phyloP scores from a whole-genome alignment of 2,113 vertebrate species.

The Lipotes vexillifer region DNA sequence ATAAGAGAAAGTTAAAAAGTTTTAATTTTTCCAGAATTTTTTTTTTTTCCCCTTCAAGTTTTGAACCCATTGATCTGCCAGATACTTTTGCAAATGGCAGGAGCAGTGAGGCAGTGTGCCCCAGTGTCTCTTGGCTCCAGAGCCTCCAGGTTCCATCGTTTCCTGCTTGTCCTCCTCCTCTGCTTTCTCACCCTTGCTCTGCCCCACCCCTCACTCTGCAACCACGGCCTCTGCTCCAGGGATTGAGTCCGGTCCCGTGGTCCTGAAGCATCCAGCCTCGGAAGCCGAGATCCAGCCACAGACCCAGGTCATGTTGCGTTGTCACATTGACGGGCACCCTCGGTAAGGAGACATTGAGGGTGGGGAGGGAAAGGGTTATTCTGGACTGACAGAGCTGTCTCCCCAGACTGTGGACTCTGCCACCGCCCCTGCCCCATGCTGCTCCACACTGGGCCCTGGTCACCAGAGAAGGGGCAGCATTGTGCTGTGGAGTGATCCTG shows the following conservation, averaged over 20 bases:
- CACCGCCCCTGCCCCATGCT: neutral
- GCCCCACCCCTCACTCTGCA: neutral
- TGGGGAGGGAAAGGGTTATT: neutral
- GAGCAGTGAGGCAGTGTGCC: neutral
- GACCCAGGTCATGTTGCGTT: conserved; percentile 87
- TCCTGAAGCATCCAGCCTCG: conserved; percentile 88
- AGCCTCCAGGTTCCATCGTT: neutral
- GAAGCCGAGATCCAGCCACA: conserved; percentile 91
- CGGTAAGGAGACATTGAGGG: conserved; percentile 85
- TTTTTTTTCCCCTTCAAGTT: neutral
- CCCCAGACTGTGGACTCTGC: neutral
- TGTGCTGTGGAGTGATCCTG: too few relatives aligned
- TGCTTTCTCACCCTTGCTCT: neutral
- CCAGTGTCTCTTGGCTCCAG: neutral
- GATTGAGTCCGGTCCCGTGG: conserved; percentile 92
- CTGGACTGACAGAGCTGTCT: neutral
- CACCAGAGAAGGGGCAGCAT: neutral
- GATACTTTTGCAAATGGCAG: neutral
- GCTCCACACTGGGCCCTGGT: neutral
- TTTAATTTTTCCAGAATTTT: neutral
- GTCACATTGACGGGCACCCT: conserved; percentile 95
- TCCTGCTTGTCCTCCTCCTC: neutral
- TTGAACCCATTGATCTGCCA: neutral
- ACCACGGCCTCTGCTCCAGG: conserved; percentile 77
- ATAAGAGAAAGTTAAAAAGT: neutral